Evolutionary conservation across 2,888 invertebrate species (phyloP), one percentile per base, ranked within the genome.

Genomic region (Spicauda simplicius): DNA sequence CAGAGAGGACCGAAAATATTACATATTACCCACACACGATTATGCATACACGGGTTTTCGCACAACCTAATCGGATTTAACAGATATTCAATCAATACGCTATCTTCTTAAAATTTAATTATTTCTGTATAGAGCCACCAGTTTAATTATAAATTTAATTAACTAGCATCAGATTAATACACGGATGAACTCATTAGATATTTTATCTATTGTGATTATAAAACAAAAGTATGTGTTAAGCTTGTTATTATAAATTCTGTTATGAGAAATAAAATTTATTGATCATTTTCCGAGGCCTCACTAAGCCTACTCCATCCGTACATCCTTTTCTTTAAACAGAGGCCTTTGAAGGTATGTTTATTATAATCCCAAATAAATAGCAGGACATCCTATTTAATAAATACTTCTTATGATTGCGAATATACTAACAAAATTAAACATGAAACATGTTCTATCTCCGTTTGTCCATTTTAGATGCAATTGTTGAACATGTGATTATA

Each of bases 141-240:
- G 48, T 48, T 48, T 16, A 48, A 48, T 48, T 12, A 25, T 25
- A 54, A 30, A 25, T 54, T 54, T 54, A 54, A 54, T 54, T 54
- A 54, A 30, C 54, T n/a, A n/a, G 30, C n/a, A 54, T 1, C 25
- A 12, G 19, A 54, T 54, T 14, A 54, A 25, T 54, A 54, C n/a
- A 48, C n/a, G 2, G 48, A 54, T 10, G 4, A n/a, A 14, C 25
- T n/a, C 12, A 25, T 54, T 54, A 7, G 12, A 10, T 16, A 30
- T 20, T 54, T 19, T 14, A 2, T 20, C 20, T 10, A 14, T 20
- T 53, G 53, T 53, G 1, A 53, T 20, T 53, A 53, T 6, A 41
- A 0, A 14, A 1, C 5, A 11, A 12, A 25, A 4, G 5, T 25
- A 25, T 5, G 5, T 25, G 14, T 41, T 14, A 41, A 41, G 14